phyloP scores from a whole-genome alignment of 2,113 vertebrate genomes.

The Pipa parva region DNA sequence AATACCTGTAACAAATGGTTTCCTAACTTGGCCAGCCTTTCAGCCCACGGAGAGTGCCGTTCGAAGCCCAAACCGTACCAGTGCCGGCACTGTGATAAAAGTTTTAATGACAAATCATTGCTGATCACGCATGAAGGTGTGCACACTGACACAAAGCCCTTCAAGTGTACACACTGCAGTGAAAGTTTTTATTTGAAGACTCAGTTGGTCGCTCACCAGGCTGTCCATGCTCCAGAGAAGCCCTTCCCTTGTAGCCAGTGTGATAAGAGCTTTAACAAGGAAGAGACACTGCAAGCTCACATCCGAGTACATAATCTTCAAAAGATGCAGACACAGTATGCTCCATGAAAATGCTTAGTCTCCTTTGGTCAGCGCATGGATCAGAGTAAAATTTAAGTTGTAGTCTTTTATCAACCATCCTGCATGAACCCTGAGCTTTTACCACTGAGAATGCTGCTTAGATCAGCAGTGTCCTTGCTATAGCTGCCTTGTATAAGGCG shows the following conservation, averaged over 20 bases:
- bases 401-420: background rate
- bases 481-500: background rate
- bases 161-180: constrained; percentile 52
- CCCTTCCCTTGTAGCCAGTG: constrained; percentile 32
- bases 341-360: background rate
- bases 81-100: constrained; percentile 42
- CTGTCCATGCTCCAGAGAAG: constrained; percentile 44
- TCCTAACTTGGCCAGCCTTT: constrained; percentile 27
- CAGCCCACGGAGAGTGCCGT: constrained; percentile 42
- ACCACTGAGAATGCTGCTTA: background rate
- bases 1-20: constrained; percentile 37
- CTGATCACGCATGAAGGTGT: constrained; percentile 48
- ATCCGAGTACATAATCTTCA: constrained; percentile 20
- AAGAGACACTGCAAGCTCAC: constrained; percentile 9
- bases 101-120: constrained; percentile 45
- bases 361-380: background rate
- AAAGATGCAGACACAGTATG: background rate
- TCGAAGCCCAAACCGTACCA: constrained; percentile 43
- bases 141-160: constrained; percentile 48
- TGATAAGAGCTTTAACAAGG: constrained; percentile 19
- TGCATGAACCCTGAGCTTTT: background rate
- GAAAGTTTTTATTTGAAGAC: constrained; percentile 50
- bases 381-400: background rate
- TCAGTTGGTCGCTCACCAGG: constrained; percentile 51
- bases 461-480: background rate